Evolutionary conservation across 2,113 vertebrate genomes (phyloP).

Genomic region (Eubucco bourcierii): DNA sequence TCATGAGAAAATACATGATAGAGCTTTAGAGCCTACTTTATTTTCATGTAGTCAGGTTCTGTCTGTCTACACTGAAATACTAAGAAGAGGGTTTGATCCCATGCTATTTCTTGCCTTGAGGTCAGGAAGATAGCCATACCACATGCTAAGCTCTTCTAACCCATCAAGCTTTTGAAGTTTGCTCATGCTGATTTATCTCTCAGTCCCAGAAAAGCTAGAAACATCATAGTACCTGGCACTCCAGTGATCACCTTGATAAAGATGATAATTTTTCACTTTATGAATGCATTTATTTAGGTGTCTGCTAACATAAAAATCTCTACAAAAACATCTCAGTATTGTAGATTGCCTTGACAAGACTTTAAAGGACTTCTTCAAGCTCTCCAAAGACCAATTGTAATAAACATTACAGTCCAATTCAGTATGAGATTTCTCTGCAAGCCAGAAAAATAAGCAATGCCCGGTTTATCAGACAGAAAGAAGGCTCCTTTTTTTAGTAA

Average conservation of each 20-base stretch:
- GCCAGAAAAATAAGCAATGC: neutral
- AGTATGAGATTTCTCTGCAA: neutral
- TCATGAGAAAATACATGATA: neutral
- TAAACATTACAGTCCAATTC: neutral
- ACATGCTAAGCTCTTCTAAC: constrained; percentile 47
- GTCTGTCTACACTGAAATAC: constrained; percentile 15
- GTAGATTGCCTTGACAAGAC: neutral
- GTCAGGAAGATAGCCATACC: constrained; percentile 20
- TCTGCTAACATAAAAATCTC: neutral
- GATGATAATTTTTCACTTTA: neutral
- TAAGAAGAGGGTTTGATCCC: constrained; percentile 12
- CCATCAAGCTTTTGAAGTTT: constrained; percentile 41
- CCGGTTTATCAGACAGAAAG: neutral
- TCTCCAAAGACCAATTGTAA: constrained; percentile 7
- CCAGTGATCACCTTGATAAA: constrained; percentile 17
- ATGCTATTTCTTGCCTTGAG: constrained; percentile 31
- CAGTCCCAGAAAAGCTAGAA: neutral
- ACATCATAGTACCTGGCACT: neutral
- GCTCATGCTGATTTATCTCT: constrained; percentile 17
- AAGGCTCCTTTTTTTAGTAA: neutral
- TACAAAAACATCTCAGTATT: neutral
- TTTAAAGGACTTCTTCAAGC: constrained; percentile 11
- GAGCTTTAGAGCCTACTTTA: constrained; percentile 16
- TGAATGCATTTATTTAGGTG: constrained; percentile 8
- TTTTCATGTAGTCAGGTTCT: constrained; percentile 4